Base-by-base conservation (phyloP, 2,797 vertebrate genomes). In the Nothura maculosa region DNA sequence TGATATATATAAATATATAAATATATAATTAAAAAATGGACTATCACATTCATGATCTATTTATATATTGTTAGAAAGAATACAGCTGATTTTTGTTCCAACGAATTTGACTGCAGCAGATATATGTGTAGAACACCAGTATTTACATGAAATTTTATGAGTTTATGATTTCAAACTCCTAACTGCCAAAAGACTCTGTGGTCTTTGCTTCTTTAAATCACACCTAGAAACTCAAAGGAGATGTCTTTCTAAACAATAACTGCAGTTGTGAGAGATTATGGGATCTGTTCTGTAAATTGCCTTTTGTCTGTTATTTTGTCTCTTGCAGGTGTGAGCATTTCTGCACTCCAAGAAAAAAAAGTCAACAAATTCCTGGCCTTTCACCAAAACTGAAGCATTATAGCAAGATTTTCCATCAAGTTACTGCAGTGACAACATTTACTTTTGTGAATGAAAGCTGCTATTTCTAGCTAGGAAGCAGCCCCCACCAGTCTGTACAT, bases 191-290 rank as follows among this genome's bases (percentile, higher is more conserved):
- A 42, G 24, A 89, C 80, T 83, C 69, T 83, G 34, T 10, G 54
- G 58, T 25, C 60, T 93, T 80, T 70, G 73, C 45, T 40, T 90
- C 57, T 64, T 82, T 89, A 85, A 85, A 81, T 60, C 54, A 75
- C 38, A 91, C 73, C 58, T 85, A 89, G 45, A 40, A 89, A 25
- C 76, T 92, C 34, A 72, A 36, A 12, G 4, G 27, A 62, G 38
- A 55, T 20, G 43, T 83, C 54, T 45, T 86, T 90, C 74, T 66
- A 38, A 70, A 93, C 76, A 81, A 34, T 50, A 79, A 54, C 40
- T 82, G 38, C 83, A 94, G 50, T 45, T 82, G 75, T 87, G 61
- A 73, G 21, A 47, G 32, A 48, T 38, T 32, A 28, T 45, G 34
- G 42, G 7, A 28, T 34, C 64, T 72, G 38, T 55, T 95, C 85